Conservation (phyloP, 2,797 vertebrate species). For the Cebuella pygmaea region DNA sequence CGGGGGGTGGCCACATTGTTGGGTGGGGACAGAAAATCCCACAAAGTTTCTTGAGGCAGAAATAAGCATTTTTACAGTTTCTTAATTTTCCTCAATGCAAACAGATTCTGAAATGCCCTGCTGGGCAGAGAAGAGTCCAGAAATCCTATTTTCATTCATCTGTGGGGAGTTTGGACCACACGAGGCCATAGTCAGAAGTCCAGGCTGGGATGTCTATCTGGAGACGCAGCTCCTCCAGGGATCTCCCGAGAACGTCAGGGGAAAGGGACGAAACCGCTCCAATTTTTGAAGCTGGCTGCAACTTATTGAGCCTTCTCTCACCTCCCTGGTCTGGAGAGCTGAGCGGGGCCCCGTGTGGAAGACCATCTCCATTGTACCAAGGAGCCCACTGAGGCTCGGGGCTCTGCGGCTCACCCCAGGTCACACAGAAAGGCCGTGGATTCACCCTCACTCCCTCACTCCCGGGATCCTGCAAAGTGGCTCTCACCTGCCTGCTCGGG, state of each 20-base stretch:
- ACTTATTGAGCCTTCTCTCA: fast-evolving
- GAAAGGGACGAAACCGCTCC: fast-evolving
- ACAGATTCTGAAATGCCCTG: fast-evolving
- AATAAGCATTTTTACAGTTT: neutral
- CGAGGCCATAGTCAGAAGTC: fast-evolving
- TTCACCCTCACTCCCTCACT: fast-evolving
- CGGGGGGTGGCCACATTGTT: fast-evolving
- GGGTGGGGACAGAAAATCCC: neutral
- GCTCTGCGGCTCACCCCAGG: no score
- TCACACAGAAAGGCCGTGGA: fast-evolving
- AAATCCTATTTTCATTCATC: neutral
- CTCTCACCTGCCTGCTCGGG: fast-evolving
- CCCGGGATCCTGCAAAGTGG: neutral
- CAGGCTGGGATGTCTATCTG: fast-evolving
- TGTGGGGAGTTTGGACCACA: fast-evolving
- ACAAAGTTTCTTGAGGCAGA: neutral
- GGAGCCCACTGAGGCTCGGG: fast-evolving
- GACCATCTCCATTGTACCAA: neutral
- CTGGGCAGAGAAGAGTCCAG: neutral
- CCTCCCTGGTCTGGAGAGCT: fast-evolving
- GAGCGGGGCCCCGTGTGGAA: fast-evolving
- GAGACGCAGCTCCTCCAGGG: fast-evolving
- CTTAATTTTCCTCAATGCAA: neutral
- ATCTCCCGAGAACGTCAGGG: neutral
- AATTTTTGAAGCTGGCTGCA: fast-evolving